Evolutionary conservation across 2,113 vertebrate species (phyloP).

Genomic region (Calidris pugnax): DNA sequence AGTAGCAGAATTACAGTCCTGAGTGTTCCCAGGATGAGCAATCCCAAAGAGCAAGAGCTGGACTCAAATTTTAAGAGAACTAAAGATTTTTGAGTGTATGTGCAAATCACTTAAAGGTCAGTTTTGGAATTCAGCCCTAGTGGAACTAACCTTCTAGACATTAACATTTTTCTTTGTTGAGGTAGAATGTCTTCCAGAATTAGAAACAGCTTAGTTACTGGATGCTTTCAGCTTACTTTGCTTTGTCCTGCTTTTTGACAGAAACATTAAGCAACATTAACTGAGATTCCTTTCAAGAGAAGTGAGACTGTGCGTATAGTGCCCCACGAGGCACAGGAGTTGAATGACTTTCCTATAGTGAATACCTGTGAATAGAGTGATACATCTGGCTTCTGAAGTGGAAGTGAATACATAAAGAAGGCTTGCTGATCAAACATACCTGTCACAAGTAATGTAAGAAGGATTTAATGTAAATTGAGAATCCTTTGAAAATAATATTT

Average conservation of each 20-base stretch:
- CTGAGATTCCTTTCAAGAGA: neutral
- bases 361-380: neutral
- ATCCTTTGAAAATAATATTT: neutral
- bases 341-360: neutral
- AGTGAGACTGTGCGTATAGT: neutral
- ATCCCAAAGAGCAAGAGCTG: neutral
- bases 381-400: neutral
- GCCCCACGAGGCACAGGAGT: neutral
- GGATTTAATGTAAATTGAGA: neutral
- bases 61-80: neutral
- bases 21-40: neutral
- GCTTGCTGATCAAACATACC: neutral
- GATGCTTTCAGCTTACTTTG: neutral
- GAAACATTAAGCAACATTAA: neutral
- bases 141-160: neutral
- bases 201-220: neutral
- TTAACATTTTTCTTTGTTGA: neutral
- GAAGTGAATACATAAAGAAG: neutral
- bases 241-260: constrained; percentile 5
- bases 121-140: neutral
- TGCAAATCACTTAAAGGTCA: neutral
- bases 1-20: neutral
- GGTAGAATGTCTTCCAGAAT: neutral
- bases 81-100: neutral
- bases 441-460: neutral